phyloP scores from a whole-genome alignment of 2,888 invertebrate genomes.

The Rhingia campestris region DNA sequence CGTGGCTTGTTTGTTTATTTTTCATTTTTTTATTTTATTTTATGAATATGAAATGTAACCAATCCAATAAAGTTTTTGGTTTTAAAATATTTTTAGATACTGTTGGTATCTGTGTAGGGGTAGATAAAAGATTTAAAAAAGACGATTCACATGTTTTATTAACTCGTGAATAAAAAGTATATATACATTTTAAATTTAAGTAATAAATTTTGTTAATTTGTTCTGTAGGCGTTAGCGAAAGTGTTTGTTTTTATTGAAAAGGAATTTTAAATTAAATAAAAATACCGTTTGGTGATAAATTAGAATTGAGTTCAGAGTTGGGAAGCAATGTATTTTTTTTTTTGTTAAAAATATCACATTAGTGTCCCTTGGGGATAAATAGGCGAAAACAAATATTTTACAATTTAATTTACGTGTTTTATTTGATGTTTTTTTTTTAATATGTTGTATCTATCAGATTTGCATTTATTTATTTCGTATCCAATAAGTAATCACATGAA shows the following conservation, averaged over 20 bases:
- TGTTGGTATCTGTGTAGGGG: neutral
- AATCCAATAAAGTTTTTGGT: too few relatives aligned
- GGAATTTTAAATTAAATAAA: conserved; percentile 13
- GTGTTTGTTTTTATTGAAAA: conserved; percentile 12
- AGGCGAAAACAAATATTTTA: too few relatives aligned
- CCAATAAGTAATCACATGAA: too few relatives aligned
- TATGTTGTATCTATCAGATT: too few relatives aligned
- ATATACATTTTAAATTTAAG: conserved; percentile 4
- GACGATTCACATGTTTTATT: neutral
- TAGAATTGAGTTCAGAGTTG: too few relatives aligned
- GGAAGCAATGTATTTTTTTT: too few relatives aligned
- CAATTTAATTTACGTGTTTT: too few relatives aligned
- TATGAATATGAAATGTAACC: conserved; percentile 22
- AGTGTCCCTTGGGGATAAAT: too few relatives aligned
- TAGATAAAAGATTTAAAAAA: neutral
- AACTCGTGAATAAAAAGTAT: neutral
- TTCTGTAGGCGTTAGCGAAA: conserved; percentile 13
- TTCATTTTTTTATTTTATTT: conserved; percentile 30
- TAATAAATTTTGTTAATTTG: neutral
- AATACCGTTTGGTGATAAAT: neutral
- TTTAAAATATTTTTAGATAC: too few relatives aligned
- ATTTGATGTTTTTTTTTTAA: too few relatives aligned
- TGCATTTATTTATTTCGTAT: too few relatives aligned
- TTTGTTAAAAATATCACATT: too few relatives aligned
- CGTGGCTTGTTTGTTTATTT: conserved; percentile 45